Evolutionary conservation across 1,140 invertebrate species (phyloP).

Genomic region (Penaeus japonicus): DNA sequence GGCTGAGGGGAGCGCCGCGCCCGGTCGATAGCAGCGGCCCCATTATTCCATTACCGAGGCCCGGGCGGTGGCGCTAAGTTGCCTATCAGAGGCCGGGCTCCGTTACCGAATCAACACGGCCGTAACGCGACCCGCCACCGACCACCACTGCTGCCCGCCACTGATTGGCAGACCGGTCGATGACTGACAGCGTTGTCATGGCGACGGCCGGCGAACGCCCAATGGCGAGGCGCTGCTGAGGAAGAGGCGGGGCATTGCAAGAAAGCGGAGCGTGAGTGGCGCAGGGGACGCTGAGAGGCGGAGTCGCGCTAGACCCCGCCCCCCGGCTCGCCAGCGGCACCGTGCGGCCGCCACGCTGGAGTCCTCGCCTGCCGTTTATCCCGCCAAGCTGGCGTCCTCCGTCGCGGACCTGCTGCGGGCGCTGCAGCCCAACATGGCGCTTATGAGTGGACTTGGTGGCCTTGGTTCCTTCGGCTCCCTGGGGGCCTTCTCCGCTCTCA

Average conservation of each 20-base stretch:
- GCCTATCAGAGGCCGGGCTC: slow-evolving; percentile 57
- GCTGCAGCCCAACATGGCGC: slow-evolving; percentile 60
- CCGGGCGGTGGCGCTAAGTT: slow-evolving; percentile 57
- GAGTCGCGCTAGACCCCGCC: slow-evolving; percentile 5
- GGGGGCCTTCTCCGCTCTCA: slow-evolving; percentile 43
- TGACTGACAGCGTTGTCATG: slow-evolving; percentile 56
- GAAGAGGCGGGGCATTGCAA: slow-evolving; percentile 12
- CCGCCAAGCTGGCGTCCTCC: slow-evolving; percentile 57
- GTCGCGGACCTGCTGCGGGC: slow-evolving; percentile 59
- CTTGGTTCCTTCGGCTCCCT: slow-evolving; percentile 51
- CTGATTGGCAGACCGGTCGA: slow-evolving; percentile 58
- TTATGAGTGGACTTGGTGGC: slow-evolving; percentile 55
- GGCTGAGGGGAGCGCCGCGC: slow-evolving; percentile 43
- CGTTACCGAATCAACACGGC: slow-evolving; percentile 60
- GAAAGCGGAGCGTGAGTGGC: slow-evolving; percentile 27
- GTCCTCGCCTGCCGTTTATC: slow-evolving; percentile 49
- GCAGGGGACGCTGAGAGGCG: not conserved
- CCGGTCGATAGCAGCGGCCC: slow-evolving; percentile 57
- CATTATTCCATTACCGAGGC: slow-evolving; percentile 59
- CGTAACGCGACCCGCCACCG: slow-evolving; percentile 58
- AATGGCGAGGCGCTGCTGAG: slow-evolving; percentile 18
- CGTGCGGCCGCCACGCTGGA: slow-evolving; percentile 55
- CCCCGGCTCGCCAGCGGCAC: slow-evolving; percentile 42
- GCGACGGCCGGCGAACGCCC: slow-evolving; percentile 22
- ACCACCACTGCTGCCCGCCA: slow-evolving; percentile 54